Percentiles rank a stretch among this genome's conserved stretches.
Conservation (phyloP, 2,797 vertebrate species). For the Hypotaenidia okinawae region DNA sequence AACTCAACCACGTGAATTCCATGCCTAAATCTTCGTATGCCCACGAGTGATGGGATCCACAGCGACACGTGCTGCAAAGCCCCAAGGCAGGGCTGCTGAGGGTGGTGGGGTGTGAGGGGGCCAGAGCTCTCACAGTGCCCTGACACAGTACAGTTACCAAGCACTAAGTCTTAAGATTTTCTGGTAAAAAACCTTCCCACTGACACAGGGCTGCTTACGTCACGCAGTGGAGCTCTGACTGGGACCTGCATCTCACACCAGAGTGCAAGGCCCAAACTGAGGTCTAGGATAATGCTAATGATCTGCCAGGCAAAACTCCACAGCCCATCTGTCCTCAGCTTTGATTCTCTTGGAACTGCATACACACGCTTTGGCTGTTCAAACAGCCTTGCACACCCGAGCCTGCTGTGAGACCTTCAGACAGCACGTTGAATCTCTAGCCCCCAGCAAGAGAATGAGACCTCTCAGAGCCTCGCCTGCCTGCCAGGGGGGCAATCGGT, state of each 20-base stretch:
- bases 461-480: neutral
- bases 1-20: neutral
- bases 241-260: neutral
- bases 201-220: neutral
- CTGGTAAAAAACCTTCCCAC: rapidly evolving
- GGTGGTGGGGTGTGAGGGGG: neutral
- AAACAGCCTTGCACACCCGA: neutral
- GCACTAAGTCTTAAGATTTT: neutral
- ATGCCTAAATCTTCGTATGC: neutral
- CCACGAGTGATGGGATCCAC: neutral
- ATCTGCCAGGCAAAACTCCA: neutral
- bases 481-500: neutral
- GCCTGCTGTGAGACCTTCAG: neutral
- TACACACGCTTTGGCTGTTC: neutral
- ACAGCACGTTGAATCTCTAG: neutral
- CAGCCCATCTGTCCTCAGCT: neutral
- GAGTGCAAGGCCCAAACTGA: neutral
- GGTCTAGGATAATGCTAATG: neutral
- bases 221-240: neutral
- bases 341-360: neutral
- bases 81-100: neutral
- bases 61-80: no score
- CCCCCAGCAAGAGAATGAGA: neutral
- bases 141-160: neutral
- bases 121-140: neutral